A percentile compares a stretch with the other conserved stretches of the same genome.
Conservation (phyloP, 2,888 invertebrate species). For the Sialis lutaria region DNA sequence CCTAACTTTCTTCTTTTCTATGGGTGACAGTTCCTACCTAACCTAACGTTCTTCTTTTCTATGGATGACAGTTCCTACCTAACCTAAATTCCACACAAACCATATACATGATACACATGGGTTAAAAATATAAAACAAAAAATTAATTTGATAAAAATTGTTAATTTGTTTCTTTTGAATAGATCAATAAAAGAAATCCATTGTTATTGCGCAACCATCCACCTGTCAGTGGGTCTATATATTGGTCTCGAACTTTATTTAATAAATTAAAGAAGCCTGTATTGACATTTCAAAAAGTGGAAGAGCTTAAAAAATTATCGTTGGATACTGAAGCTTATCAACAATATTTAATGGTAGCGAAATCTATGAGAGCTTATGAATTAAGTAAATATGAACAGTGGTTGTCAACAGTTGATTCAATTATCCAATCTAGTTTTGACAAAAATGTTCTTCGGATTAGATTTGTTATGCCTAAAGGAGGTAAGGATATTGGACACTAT, state of each 20-base stretch:
- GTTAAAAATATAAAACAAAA: too few relatives aligned
- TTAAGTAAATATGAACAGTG: conserved; percentile 54
- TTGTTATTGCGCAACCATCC: conserved; percentile 61
- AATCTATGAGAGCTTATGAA: conserved; percentile 59
- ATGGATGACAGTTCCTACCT: too few relatives aligned
- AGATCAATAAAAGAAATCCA: conserved; percentile 46
- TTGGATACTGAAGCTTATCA: conserved; percentile 58
- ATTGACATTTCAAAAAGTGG: conserved; percentile 58
- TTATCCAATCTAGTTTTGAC: conserved; percentile 49
- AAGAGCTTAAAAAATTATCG: conserved; percentile 54
- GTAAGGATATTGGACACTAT: too few relatives aligned
- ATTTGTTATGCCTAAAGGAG: conserved; percentile 16
- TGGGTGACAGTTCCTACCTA: too few relatives aligned
- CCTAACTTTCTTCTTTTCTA: too few relatives aligned
- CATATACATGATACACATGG: too few relatives aligned
- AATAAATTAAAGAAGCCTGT: conserved; percentile 65
- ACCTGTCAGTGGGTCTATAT: conserved; percentile 66
- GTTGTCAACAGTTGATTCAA: conserved; percentile 40
- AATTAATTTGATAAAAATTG: too few relatives aligned
- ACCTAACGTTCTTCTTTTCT: too few relatives aligned
- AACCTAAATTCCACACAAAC: too few relatives aligned
- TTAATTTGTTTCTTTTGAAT: too few relatives aligned
- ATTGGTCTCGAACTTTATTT: conserved; percentile 69
- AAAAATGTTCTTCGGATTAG: conserved; percentile 46
- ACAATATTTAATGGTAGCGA: conserved; percentile 61